Conservation (phyloP, 30 jellyfish, hydroid and myxozoan genomes). For the Cassiopea andromeda region DNA sequence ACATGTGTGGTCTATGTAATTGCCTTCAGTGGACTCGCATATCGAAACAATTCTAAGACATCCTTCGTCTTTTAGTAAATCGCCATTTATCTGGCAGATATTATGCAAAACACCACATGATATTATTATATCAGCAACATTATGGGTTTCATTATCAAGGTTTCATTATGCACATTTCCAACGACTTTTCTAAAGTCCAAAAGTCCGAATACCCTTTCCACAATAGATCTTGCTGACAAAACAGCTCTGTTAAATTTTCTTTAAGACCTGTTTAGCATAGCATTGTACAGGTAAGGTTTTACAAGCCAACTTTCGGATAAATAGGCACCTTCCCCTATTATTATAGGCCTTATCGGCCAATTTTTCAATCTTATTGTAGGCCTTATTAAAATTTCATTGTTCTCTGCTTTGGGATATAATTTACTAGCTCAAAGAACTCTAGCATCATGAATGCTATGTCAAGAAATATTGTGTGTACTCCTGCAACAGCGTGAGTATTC, state of each 20-base stretch:
- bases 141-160: slow-evolving; percentile 8
- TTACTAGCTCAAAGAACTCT: slow-evolving; percentile 39
- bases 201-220: slow-evolving; percentile 61
- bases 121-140: not conserved
- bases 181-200: slow-evolving; percentile 19
- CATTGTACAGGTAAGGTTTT: slow-evolving; percentile 42
- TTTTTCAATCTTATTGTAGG: slow-evolving; percentile 2
- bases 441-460: slow-evolving; percentile 74
- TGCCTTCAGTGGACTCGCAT: not conserved
- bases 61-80: slow-evolving; percentile 24
- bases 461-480: not conserved
- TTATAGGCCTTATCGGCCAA: not conserved
- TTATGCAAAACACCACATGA: slow-evolving; percentile 22
- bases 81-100: slow-evolving; percentile 33
- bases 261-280: slow-evolving; percentile 12
- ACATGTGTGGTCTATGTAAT: not conserved
- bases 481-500: slow-evolving; percentile 74
- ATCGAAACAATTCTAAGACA: not conserved
- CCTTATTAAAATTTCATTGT: slow-evolving; percentile 2
- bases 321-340: no score
- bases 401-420: slow-evolving; percentile 9
- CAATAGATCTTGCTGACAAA: slow-evolving; percentile 18
- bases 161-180: slow-evolving; percentile 54
- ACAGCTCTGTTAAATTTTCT: slow-evolving; percentile 8
- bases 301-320: slow-evolving; percentile 20